phyloP scores from a whole-genome alignment of 2,797 vertebrate species.

The Danio aesculapii region DNA sequence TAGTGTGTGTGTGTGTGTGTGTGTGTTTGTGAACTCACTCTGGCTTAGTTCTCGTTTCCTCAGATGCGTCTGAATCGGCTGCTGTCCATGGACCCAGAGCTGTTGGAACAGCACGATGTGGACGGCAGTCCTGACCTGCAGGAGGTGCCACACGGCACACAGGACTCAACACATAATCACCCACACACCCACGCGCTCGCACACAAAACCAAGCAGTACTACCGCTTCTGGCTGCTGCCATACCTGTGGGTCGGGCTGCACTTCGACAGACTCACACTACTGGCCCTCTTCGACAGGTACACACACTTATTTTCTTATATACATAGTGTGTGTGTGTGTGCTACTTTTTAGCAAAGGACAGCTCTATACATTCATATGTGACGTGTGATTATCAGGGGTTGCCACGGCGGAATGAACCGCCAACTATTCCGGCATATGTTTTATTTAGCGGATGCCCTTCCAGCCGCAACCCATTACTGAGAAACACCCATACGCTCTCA shows the following conservation, averaged over 20 bases:
- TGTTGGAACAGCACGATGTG: slow-evolving; percentile 93
- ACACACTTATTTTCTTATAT: too few relatives aligned
- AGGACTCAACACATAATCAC: slow-evolving; percentile 72
- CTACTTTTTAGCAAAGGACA: too few relatives aligned
- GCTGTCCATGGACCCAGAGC: slow-evolving; percentile 94
- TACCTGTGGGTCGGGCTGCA: slow-evolving; percentile 96
- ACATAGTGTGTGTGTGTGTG: too few relatives aligned
- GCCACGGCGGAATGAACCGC: too few relatives aligned
- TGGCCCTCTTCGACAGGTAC: slow-evolving; percentile 97
- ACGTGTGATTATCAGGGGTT: too few relatives aligned
- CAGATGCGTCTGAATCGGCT: slow-evolving; percentile 97
- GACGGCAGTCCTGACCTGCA: slow-evolving; percentile 96
- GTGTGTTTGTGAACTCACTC: slow-evolving; percentile 62
- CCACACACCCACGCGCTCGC: slow-evolving; percentile 56
- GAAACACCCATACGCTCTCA: too few relatives aligned
- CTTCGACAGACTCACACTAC: slow-evolving; percentile 96
- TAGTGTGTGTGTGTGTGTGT: slow-evolving; percentile 17
- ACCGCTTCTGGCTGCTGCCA: slow-evolving; percentile 95
- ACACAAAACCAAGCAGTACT: slow-evolving; percentile 93
- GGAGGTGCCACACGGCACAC: slow-evolving; percentile 86
- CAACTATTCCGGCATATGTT: too few relatives aligned
- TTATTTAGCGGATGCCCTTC: too few relatives aligned
- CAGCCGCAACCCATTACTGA: too few relatives aligned
- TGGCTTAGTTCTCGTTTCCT: slow-evolving; percentile 88
- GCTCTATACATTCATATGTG: too few relatives aligned